Base-by-base conservation (phyloP, 1,140 invertebrate genomes). In the Amyelois transitella region DNA sequence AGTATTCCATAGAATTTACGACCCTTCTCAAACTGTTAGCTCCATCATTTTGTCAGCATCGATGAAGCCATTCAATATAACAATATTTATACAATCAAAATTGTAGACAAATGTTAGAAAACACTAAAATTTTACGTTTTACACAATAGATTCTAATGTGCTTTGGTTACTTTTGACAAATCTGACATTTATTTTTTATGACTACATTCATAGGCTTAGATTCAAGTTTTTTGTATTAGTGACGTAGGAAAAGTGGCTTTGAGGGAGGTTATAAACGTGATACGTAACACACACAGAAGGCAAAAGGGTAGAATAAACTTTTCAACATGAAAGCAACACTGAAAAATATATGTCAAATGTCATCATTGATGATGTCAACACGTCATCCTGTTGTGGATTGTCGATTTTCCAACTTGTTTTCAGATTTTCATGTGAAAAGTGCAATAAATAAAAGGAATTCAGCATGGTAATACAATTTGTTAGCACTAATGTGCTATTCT, bases 1-100 rank as follows among this genome's bases (percentile, higher is more conserved):
- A 59, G 63, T 77, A 74, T 85, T 83, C 75, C 80, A 82, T 85
- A 81, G 70, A 83, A 75, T 64, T 72, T 64, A 55, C 38, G 32
- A 62, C 62, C 60, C 44, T 14, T 59, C 56, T 78, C 60, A 78
- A 66, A 70, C 69, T 52, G 64, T 61, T 52, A 66, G 53, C 67
- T 73, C 73, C 77, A 78, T 80, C 48, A 43, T 78, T 58, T 50
- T 22, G 51, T 62, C 32, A 38, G 43, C 50, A 48, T 49, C 49
- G 53, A 51, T 57, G 21, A 53, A 62, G 24, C 50, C 55, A 56
- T 48, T 54, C 62, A 47, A 49, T 58, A 55, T 52, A 22, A 32
- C 55, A n/a, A 21, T 21, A 51, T 47, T 32, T 45, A 48, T 32
- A 6, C 22, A 50, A 45, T 50, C 25, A 20, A 20, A 54, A 43